A percentile compares a stretch with the other conserved stretches of the same genome.
Conservation (phyloP, 1,140 invertebrate genomes). For the Andrena cerasifolii region DNA sequence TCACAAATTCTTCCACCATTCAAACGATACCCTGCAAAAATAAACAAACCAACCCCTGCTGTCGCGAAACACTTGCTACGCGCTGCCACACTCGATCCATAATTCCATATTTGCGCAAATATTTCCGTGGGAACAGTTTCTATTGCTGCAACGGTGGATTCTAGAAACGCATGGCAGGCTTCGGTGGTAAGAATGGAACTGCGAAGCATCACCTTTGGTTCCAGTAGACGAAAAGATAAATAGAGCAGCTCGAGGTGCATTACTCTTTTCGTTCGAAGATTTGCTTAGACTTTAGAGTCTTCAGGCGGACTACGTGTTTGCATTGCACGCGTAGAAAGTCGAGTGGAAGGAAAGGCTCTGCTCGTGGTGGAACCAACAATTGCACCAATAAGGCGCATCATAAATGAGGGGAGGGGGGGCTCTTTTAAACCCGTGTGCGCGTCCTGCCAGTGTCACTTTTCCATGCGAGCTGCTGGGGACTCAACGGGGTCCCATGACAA, state of each 20-base stretch:
- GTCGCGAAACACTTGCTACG: no score
- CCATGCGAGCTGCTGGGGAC: not conserved
- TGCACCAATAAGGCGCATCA: not conserved
- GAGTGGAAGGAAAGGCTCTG: not conserved
- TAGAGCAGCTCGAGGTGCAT: not conserved
- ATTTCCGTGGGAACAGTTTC: no score
- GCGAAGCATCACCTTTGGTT: not conserved
- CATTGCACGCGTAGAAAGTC: not conserved
- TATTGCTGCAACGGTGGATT: no score
- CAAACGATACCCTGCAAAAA: no score
- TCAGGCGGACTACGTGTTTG: no score
- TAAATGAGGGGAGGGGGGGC: not conserved
- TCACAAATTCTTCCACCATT: no score
- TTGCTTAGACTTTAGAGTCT: not conserved
- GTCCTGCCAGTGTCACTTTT: not conserved
- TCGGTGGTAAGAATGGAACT: not conserved
- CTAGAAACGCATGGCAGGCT: not conserved
- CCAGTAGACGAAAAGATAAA: not conserved
- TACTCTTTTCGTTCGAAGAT: not conserved
- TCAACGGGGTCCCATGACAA: not conserved
- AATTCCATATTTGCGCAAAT: no score
- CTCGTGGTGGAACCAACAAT: not conserved
- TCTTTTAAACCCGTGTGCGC: not conserved
- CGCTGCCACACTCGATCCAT: no score
- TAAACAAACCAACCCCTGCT: no score